Evolutionary conservation across 2,113 vertebrate genomes (phyloP).

Genomic region (Castor canadensis): DNA sequence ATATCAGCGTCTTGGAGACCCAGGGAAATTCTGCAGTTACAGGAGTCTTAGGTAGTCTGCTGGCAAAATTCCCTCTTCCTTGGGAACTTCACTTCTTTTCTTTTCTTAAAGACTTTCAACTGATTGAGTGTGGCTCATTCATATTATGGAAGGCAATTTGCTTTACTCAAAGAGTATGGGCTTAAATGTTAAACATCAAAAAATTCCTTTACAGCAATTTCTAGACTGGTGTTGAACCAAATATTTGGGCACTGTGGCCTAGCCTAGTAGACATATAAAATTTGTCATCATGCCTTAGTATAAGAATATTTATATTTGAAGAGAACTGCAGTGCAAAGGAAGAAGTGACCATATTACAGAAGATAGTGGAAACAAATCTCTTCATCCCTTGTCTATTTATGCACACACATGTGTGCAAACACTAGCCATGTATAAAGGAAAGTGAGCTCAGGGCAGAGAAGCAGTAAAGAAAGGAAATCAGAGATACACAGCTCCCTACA

Average conservation of each 20-base stretch:
- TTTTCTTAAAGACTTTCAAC: not conserved
- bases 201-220: not conserved
- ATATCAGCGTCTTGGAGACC: not conserved
- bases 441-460: not conserved
- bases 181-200: not conserved
- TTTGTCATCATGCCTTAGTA: not conserved
- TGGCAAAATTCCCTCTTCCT: not conserved
- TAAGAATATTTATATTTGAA: not conserved
- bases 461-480: slow-evolving; percentile 32
- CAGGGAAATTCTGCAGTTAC: not conserved
- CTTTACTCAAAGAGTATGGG: slow-evolving; percentile 1
- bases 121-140: not conserved
- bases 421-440: no score
- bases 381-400: not conserved
- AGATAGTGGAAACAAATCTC: not conserved
- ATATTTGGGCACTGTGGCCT: not conserved
- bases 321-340: not conserved
- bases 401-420: rapidly evolving
- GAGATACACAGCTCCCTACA: not conserved
- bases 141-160: not conserved
- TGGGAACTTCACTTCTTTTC: not conserved
- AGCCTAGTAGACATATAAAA: not conserved
- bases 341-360: not conserved
- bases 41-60: not conserved
- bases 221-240: not conserved